phyloP scores from a whole-genome alignment of 2,888 invertebrate genomes.

The Hemicrepidius hirtus region DNA sequence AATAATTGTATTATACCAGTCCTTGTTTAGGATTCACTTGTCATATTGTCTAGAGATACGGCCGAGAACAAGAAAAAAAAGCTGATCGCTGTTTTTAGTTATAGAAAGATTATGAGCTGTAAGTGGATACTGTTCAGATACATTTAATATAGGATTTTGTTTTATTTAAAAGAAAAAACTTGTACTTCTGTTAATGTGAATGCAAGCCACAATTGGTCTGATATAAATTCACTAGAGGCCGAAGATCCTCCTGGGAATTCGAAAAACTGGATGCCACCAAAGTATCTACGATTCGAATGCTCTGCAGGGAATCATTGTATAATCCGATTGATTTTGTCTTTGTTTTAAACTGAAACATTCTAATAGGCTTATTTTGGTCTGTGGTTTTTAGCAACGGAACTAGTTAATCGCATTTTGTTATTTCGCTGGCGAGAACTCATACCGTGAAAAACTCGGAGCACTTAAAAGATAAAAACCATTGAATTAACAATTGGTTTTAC shows the following conservation, averaged over 20 bases:
- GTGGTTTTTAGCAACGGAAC: conserved; percentile 2
- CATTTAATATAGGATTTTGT: conserved; percentile 38
- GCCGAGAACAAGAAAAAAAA: conserved; percentile 28
- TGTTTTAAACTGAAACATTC: conserved; percentile 40
- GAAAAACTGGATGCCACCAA: conserved; percentile 44
- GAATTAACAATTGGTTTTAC: too few species aligned
- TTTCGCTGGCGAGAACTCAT: background rate
- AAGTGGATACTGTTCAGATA: background rate
- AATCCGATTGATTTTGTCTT: conserved; percentile 46
- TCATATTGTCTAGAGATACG: conserved; percentile 51
- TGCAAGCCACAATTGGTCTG: conserved; percentile 31
- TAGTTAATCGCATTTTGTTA: conserved; percentile 10
- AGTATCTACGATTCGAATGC: conserved; percentile 36
- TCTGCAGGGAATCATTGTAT: conserved; percentile 46
- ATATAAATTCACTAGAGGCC: conserved; percentile 41
- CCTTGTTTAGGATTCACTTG: conserved; percentile 46
- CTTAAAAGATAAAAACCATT: background rate
- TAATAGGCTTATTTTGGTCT: conserved; percentile 31
- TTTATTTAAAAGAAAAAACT: conserved; percentile 40
- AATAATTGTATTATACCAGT: conserved; percentile 40
- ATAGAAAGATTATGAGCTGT: conserved; percentile 41
- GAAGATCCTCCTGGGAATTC: conserved; percentile 43
- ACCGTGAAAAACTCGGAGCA: background rate
- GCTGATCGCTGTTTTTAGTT: conserved; percentile 13
- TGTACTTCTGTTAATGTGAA: conserved; percentile 19